A percentile compares a stretch with the other conserved stretches of the same genome.
These are phyloP conservation scores for Idris sp. DNA, from an alignment of 1,140 invertebrate species.

Conservation along the genomic window DNA sequence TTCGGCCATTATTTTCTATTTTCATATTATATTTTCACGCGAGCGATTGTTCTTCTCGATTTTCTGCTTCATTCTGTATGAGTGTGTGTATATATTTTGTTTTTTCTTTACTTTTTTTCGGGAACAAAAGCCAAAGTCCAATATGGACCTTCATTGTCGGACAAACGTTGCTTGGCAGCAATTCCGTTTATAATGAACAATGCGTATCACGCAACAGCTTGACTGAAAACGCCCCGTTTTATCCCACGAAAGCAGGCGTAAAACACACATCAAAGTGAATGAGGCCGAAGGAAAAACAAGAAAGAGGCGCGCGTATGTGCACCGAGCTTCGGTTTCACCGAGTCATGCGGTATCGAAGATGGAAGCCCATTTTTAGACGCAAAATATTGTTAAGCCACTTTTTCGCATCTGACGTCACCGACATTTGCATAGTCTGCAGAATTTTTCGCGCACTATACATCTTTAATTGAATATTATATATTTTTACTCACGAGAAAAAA, in stretches of 20 bases:
- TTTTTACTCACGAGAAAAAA: no score
- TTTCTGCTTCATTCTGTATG: no score
- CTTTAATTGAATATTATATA: constrained; percentile 1
- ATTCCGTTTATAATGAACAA: constrained; percentile 54
- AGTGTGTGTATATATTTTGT: no score
- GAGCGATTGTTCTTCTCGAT: constrained; percentile 28
- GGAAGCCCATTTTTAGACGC: constrained; percentile 39
- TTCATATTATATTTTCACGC: constrained; percentile 25
- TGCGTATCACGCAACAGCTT: constrained; percentile 59
- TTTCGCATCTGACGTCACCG: constrained; percentile 32
- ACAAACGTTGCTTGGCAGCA: constrained; percentile 34
- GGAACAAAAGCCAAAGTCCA: constrained; percentile 43
- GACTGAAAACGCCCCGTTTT: constrained; percentile 59
- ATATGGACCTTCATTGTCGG: constrained; percentile 35
- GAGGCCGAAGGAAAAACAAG: constrained; percentile 56
- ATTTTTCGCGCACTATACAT: not conserved
- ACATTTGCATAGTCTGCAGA: constrained; percentile 14
- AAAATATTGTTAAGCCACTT: constrained; percentile 24
- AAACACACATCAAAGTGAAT: constrained; percentile 51
- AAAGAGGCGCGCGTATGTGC: constrained; percentile 39
- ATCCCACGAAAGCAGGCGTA: constrained; percentile 43
- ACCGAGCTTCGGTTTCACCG: constrained; percentile 25
- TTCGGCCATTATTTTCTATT: constrained; percentile 41
- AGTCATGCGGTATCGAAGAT: constrained; percentile 46
- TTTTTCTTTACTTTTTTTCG: constrained; percentile 18